Percentiles rank a stretch among this genome's conserved stretches.
Conservation (phyloP, 2,888 invertebrate species). For the Luffia ferchaultella region DNA sequence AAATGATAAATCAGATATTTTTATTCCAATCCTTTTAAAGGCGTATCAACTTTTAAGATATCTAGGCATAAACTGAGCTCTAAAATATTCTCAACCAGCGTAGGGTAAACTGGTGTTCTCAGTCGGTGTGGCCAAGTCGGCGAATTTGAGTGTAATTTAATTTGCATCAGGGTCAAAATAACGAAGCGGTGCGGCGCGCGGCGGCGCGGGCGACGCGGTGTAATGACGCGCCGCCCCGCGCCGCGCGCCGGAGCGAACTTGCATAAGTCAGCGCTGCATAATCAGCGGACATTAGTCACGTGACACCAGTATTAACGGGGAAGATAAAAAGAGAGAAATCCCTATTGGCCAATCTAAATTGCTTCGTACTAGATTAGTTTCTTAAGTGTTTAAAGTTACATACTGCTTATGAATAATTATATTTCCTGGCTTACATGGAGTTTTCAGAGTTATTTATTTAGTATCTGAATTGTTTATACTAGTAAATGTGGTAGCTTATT, state of each 20-base stretch:
- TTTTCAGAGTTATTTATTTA: no score
- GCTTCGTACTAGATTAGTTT: no score
- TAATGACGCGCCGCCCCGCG: slow-evolving; percentile 31
- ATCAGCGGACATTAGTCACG: background rate
- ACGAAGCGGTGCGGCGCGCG: slow-evolving; percentile 24
- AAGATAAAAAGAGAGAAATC: background rate
- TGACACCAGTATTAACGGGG: background rate
- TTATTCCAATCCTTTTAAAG: no score
- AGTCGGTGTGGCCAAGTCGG: slow-evolving; percentile 40
- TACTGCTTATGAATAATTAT: no score
- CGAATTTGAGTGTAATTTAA: slow-evolving; percentile 50
- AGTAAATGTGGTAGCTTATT: no score
- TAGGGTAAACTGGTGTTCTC: slow-evolving; percentile 30
- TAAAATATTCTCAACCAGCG: background rate
- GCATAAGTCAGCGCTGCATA: slow-evolving; percentile 21
- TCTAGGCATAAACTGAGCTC: background rate
- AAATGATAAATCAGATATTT: no score
- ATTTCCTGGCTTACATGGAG: no score
- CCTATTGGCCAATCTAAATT: no score
- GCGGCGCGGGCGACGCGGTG: slow-evolving; percentile 6
- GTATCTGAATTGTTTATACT: no score
- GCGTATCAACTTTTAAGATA: background rate
- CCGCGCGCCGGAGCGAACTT: slow-evolving; percentile 22
- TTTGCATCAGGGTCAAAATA: slow-evolving; percentile 48
- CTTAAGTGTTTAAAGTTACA: no score